These are phyloP conservation scores for Xyrauchen texanus DNA, from an alignment of 2,113 vertebrate genomes.

Conservation along the genomic window DNA sequence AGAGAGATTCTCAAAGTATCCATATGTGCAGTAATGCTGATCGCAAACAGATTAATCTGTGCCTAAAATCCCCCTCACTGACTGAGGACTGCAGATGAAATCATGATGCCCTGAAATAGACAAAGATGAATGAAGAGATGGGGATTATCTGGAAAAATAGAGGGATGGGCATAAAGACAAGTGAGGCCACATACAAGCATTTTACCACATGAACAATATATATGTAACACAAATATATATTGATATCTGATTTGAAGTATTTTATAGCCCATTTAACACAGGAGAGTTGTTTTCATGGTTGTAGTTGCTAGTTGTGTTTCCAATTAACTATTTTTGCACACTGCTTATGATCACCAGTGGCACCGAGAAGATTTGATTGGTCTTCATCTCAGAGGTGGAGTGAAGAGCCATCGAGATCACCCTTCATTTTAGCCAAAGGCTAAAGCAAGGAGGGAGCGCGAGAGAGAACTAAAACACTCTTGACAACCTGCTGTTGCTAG, in stretches of 20 bases:
- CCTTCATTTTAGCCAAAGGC: not conserved
- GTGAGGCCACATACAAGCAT: not conserved
- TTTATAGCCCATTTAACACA: too few relatives aligned
- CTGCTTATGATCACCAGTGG: not conserved
- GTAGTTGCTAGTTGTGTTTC: too few relatives aligned
- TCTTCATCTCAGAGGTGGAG: not conserved
- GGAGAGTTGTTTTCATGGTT: too few relatives aligned
- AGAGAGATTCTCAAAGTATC: not conserved
- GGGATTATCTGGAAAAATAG: too few relatives aligned
- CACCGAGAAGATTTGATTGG: not conserved
- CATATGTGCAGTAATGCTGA: not conserved
- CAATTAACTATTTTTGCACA: not conserved
- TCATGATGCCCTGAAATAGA: not conserved
- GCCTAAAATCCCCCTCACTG: not conserved
- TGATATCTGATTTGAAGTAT: too few relatives aligned
- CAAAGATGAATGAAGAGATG: not conserved
- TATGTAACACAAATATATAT: too few relatives aligned
- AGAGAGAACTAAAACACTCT: not conserved
- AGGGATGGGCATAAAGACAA: not conserved
- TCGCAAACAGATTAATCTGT: not conserved
- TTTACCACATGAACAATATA: too few relatives aligned
- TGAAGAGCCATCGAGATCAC: not conserved
- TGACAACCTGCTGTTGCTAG: conserved; percentile 45
- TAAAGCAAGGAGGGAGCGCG: not conserved
- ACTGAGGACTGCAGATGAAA: not conserved